Conservation (phyloP, 2,113 vertebrate species). For the Scomber colias region DNA sequence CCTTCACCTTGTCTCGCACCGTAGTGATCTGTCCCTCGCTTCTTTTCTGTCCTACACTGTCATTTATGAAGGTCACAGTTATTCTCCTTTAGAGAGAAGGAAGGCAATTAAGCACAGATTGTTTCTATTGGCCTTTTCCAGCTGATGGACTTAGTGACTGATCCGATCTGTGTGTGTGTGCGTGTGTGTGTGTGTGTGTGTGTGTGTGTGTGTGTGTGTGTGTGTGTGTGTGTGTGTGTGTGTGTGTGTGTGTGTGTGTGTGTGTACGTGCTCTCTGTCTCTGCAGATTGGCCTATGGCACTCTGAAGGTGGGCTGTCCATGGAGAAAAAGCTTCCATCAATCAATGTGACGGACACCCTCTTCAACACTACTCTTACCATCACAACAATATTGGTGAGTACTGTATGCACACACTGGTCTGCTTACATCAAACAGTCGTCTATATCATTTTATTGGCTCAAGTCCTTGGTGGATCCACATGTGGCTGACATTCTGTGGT, state of each 20-base stretch:
- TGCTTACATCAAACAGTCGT: conserved; percentile 8
- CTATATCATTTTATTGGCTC: conserved; percentile 28
- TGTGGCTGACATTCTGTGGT: conserved; percentile 58
- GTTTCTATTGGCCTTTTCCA: conserved; percentile 56
- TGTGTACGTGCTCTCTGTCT: conserved; percentile 53
- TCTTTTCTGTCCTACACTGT: background rate
- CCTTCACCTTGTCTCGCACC: conserved; percentile 12
- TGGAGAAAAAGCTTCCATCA: conserved; percentile 93
- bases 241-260: conserved; percentile 38
- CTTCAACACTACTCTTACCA: conserved; percentile 96
- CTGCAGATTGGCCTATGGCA: conserved; percentile 98
- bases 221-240: conserved; percentile 37
- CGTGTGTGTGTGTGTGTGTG: conserved; percentile 39
- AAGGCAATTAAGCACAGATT: conserved; percentile 36
- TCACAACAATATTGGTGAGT: conserved; percentile 99
- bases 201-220: conserved; percentile 47
- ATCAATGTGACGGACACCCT: conserved; percentile 94
- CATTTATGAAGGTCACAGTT: conserved; percentile 49
- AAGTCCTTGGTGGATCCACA: conserved; percentile 44
- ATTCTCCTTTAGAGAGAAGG: conserved; percentile 28
- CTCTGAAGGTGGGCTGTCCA: conserved; percentile 94
- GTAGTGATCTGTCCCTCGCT: conserved; percentile 27
- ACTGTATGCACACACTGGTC: conserved; percentile 16
- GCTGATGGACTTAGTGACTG: conserved; percentile 51
- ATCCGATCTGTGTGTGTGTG: conserved; percentile 49